phyloP scores from a whole-genome alignment of 2,888 invertebrate species.

The Argyresthia albistria region DNA sequence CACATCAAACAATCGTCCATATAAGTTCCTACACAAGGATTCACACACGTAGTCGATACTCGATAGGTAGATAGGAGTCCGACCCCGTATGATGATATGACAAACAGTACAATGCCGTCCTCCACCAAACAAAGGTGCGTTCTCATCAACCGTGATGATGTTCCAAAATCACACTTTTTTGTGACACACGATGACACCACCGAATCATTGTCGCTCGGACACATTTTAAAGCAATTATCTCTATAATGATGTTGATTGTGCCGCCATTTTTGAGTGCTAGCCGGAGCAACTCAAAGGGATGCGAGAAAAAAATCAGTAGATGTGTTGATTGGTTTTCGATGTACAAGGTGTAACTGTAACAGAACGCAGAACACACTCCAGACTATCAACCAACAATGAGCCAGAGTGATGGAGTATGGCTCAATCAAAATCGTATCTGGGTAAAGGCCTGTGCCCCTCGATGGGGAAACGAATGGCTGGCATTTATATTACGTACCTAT shows the following conservation, averaged over 20 bases:
- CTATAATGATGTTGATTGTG: slow-evolving; percentile 14
- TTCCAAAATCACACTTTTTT: slow-evolving; percentile 30
- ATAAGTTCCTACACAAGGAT: too few relatives aligned
- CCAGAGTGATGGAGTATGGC: too few relatives aligned
- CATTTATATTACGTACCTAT: too few relatives aligned
- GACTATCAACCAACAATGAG: too few relatives aligned
- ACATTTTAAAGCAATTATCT: slow-evolving; percentile 26
- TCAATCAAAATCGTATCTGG: too few relatives aligned
- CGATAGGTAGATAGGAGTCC: too few relatives aligned
- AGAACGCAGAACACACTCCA: too few relatives aligned
- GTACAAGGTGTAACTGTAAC: background rate
- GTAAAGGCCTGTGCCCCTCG: too few relatives aligned
- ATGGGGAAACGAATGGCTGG: too few relatives aligned
- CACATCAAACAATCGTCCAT: too few relatives aligned
- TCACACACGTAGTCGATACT: too few relatives aligned
- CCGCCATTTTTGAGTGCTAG: slow-evolving; percentile 2
- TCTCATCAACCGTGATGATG: slow-evolving; percentile 37
- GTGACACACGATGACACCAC: slow-evolving; percentile 35
- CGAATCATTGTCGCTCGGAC: slow-evolving; percentile 16
- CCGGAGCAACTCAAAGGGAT: slow-evolving; percentile 8
- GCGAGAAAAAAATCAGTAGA: background rate
- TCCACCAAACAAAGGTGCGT: slow-evolving; percentile 10
- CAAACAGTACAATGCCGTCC: background rate
- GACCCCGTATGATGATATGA: background rate
- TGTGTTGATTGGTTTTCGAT: slow-evolving; percentile 8